phyloP scores from a whole-genome alignment of 2,888 invertebrate species.

The Synanthedon myopaeformis region DNA sequence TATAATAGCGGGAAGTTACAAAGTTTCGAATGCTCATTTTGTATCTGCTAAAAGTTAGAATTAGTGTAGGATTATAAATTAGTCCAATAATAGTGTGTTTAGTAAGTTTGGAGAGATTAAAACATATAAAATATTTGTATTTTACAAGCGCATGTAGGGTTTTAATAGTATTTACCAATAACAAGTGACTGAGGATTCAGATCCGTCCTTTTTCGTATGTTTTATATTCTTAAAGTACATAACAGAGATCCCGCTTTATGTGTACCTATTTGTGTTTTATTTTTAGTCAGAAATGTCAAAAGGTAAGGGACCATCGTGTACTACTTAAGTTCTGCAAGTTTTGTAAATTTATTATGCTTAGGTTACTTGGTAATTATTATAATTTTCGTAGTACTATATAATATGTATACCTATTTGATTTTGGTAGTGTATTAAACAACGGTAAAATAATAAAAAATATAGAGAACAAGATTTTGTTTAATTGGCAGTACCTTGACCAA shows the following conservation, averaged over 20 bases:
- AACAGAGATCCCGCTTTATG: constrained; percentile 4
- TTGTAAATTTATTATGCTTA: constrained; percentile 13
- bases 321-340: background rate
- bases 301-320: constrained; percentile 7
- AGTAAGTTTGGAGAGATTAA: background rate
- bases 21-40: constrained; percentile 39
- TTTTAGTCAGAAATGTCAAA: constrained; percentile 8
- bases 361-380: constrained; percentile 22
- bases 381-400: constrained; percentile 16
- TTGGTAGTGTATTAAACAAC: constrained; percentile 59
- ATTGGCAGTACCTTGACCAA: constrained; percentile 1
- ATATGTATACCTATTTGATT: constrained; percentile 21
- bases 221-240: constrained; percentile 2
- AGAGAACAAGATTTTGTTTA: constrained; percentile 14
- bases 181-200: constrained; percentile 10
- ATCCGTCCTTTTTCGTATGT: constrained; percentile 7
- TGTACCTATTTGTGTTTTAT: constrained; percentile 4
- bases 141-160: constrained; percentile 3
- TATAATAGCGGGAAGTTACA: constrained; percentile 6
- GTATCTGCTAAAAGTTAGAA: constrained; percentile 21
- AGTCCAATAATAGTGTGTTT: constrained; percentile 11
- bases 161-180: constrained; percentile 7
- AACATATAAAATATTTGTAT: constrained; percentile 6
- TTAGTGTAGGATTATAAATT: too few species aligned
- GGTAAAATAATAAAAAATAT: constrained; percentile 41